Base-by-base conservation (phyloP, 2,888 invertebrate genomes). In the Synanthedon formicaeformis region DNA sequence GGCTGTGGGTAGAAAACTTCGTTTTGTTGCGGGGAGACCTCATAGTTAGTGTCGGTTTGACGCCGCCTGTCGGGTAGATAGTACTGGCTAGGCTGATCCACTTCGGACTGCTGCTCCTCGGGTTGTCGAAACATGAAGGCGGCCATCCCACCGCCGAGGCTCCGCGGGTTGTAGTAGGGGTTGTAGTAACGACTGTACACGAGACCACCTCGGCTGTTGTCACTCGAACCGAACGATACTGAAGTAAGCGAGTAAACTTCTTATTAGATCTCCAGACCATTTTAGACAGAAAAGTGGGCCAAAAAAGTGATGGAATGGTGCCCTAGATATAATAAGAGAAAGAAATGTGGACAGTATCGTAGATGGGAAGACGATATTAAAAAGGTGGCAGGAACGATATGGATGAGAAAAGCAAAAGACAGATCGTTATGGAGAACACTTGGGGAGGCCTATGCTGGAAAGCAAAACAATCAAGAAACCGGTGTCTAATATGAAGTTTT, bases 101-200 rank as follows among this genome's bases (percentile, higher is more conserved):
- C 65, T 12, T 45, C 49, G 0, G 55, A 57, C 40, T 50, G 55
- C n/a, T 60, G 62, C 10, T 73, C 68, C 50, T 77, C 75, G 0
- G 82, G 85, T 27, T 71, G 75, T 2, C 70, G 69, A 71, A 71
- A 74, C 81, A 86, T 78, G 66, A 84, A 81, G 50, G 84, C 76
- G 0, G 86, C 85, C 81, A 82, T 78, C 54, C 84, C 76, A 0
- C 72, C 78, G 16, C 78, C 75, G 13, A 65, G 71, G 0, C 72
- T 60, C 8, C 74, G 72, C 10, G 71, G 77, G 56, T 69, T 73
- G 67, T 80, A 80, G 66, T 83, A 83, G 0, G 87, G 87, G 61
- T 78, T 85, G 71, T 83, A 87, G 67, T 84, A 86, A 11, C 86
- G 78, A 55, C 81, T 87, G 60, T 85, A 53, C 3, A 79, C 83